phyloP scores from a whole-genome alignment of 2,797 vertebrate genomes.

The Tokudaia tokunoshimensis region DNA sequence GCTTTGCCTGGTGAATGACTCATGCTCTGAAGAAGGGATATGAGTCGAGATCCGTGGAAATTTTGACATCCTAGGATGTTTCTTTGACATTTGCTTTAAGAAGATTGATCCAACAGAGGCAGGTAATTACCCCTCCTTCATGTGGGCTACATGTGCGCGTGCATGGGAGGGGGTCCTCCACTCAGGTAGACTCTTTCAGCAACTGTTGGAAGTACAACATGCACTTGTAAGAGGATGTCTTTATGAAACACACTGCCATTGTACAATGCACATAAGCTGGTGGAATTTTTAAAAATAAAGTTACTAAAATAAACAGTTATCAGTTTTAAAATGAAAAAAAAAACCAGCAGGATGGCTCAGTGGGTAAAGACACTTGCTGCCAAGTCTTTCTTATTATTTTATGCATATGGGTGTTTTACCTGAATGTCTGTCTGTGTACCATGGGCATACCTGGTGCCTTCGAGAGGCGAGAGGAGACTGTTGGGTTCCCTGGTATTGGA shows the following conservation, averaged over 20 bases:
- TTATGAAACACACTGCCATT: background rate
- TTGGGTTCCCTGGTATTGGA: background rate
- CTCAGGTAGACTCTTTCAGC: slow-evolving; percentile 13
- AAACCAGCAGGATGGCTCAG: background rate
- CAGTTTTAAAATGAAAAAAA: background rate
- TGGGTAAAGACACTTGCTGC: background rate
- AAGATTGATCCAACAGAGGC: slow-evolving; percentile 49
- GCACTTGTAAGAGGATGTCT: background rate
- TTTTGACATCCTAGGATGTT: slow-evolving; percentile 43
- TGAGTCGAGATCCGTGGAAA: slow-evolving; percentile 7
- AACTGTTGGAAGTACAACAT: background rate
- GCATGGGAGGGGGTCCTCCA: background rate
- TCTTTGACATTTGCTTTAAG: slow-evolving; percentile 67
- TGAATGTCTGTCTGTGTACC: background rate
- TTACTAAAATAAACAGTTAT: background rate
- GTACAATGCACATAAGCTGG: background rate
- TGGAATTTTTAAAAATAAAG: background rate
- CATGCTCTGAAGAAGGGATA: slow-evolving; percentile 47
- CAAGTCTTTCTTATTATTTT: background rate
- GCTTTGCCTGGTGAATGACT: slow-evolving; percentile 20
- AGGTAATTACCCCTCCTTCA: slow-evolving; percentile 51
- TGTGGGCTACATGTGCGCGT: background rate
- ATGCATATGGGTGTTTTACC: background rate
- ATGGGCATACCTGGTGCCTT: background rate
- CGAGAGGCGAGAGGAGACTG: background rate